phyloP scores from a whole-genome alignment of 2,797 vertebrate species.

The Anolis apletophallus region DNA sequence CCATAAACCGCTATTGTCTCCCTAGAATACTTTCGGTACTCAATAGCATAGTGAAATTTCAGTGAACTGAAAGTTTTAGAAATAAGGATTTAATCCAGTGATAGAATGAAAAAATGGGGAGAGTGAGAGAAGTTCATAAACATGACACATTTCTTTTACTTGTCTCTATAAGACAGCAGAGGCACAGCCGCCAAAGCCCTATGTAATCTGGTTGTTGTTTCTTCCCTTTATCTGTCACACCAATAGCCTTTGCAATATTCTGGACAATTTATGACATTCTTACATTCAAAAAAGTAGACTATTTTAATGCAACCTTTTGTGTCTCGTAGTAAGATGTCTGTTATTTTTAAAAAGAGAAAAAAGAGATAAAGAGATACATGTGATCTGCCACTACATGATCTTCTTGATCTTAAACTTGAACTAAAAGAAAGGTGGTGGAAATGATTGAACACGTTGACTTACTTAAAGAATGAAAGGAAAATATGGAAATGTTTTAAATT shows the following conservation, averaged over 20 bases:
- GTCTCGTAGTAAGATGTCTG: background rate
- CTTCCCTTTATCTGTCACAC: conserved; percentile 9
- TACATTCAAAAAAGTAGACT: conserved; percentile 15
- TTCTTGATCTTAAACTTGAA: background rate
- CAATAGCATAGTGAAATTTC: background rate
- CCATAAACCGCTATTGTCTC: no score
- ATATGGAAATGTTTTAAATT: background rate
- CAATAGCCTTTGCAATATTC: background rate
- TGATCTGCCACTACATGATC: background rate
- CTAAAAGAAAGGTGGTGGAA: background rate
- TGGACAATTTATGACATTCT: background rate
- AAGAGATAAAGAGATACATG: background rate
- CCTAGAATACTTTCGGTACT: background rate
- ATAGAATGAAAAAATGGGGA: conserved; percentile 10
- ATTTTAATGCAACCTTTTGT: accelerated
- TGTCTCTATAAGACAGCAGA: background rate
- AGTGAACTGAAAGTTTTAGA: background rate
- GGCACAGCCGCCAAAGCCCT: conserved; percentile 6
- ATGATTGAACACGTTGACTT: conserved; percentile 2
- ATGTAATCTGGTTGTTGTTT: background rate
- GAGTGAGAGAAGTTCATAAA: conserved; percentile 16
- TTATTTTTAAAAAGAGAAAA: background rate
- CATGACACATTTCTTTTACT: background rate
- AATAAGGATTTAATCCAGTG: conserved; percentile 22
- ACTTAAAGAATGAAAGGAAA: conserved; percentile 19